A percentile compares a stretch with the other conserved stretches of the same genome.
Conservation (phyloP, 2,888 invertebrate species). For the Synergus japonicus region DNA sequence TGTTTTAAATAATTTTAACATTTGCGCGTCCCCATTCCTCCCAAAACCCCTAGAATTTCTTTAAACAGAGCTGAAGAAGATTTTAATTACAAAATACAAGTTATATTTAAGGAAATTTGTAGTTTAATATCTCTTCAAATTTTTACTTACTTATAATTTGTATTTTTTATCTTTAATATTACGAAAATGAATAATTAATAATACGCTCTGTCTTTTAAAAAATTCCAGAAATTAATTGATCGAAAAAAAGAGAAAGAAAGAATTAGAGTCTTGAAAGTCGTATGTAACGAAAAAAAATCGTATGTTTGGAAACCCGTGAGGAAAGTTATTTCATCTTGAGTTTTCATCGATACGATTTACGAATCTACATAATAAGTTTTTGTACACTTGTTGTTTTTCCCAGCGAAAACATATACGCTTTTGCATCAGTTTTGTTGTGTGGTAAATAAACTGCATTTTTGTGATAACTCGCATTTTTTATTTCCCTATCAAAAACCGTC, state of each 20-base stretch:
- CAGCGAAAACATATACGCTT: constrained; percentile 53
- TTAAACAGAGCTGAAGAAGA: not conserved
- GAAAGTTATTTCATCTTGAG: not conserved
- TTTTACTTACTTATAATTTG: not conserved
- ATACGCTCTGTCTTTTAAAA: constrained; percentile 15
- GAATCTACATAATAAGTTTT: constrained; percentile 55
- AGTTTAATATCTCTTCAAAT: not conserved
- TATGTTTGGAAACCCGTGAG: constrained; percentile 24
- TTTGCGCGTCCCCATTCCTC: not conserved
- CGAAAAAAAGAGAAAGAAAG: constrained; percentile 47
- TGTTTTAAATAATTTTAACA: not conserved
- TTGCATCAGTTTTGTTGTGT: constrained; percentile 75
- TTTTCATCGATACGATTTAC: constrained; percentile 17
- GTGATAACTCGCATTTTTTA: constrained; percentile 76
- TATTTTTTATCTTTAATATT: not conserved
- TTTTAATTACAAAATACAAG: not conserved
- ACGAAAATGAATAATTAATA: not conserved
- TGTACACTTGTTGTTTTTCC: constrained; percentile 59
- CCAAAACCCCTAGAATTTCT: not conserved
- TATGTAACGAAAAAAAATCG: constrained; percentile 43
- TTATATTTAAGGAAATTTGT: not conserved
- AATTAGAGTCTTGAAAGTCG: constrained; percentile 53
- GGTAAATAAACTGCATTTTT: constrained; percentile 77
- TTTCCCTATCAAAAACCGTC: constrained; percentile 71
- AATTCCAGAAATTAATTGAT: constrained; percentile 10